Conservation (phyloP, 1,140 invertebrate species). For the Trichogramma pretiosum region DNA sequence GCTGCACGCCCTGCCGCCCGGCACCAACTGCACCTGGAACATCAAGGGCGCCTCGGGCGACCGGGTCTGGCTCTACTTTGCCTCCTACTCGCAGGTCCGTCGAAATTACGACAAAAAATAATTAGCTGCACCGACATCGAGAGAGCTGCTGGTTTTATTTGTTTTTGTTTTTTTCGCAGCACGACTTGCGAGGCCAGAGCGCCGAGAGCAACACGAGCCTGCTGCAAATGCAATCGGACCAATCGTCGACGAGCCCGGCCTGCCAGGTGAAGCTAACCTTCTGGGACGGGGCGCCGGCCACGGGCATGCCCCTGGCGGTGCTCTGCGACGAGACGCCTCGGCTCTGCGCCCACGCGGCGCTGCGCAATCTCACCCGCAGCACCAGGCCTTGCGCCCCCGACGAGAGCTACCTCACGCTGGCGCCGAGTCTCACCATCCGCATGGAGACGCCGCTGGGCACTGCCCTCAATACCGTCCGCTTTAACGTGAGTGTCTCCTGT, state of each 20-base stretch:
- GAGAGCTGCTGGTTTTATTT: too few relatives aligned
- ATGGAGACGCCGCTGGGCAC: constrained; percentile 45
- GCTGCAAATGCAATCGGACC: neutral
- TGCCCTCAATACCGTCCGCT: constrained; percentile 46
- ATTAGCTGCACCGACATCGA: too few relatives aligned
- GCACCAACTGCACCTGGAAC: constrained; percentile 77
- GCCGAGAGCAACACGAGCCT: constrained; percentile 20
- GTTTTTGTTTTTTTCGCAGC: constrained; percentile 1
- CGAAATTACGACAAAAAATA: too few relatives aligned
- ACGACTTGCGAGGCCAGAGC: constrained; percentile 40
- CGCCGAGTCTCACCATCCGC: constrained; percentile 44
- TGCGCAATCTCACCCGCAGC: constrained; percentile 62
- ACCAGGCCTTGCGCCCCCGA: constrained; percentile 66
- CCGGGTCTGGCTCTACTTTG: constrained; percentile 78
- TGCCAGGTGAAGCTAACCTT: constrained; percentile 36
- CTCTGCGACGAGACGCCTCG: constrained; percentile 69
- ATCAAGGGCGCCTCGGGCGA: constrained; percentile 70
- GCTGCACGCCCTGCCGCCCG: constrained; percentile 72
- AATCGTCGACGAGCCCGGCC: constrained; percentile 13
- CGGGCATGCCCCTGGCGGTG: constrained; percentile 47
- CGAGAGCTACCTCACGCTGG: constrained; percentile 70
- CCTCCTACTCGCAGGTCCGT: constrained; percentile 68
- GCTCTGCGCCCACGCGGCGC: constrained; percentile 71
- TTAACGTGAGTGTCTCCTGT: constrained; percentile 31
- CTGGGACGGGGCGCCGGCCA: constrained; percentile 38